Conservation (phyloP, 2,888 invertebrate species). For the Uloborus plumipes region DNA sequence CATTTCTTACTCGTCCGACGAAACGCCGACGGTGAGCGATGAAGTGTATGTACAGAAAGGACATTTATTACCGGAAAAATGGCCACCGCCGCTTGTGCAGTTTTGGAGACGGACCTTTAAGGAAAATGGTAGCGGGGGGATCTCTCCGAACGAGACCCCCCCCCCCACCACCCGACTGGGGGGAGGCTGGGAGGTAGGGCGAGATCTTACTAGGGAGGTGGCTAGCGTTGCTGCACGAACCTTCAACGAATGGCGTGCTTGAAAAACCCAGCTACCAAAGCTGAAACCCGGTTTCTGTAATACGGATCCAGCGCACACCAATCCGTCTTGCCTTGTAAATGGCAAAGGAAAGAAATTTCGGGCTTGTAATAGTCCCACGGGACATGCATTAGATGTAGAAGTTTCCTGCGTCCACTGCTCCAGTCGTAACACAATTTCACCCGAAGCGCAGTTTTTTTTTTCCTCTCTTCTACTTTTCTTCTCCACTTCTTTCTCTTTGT, state of each 20-base stretch:
- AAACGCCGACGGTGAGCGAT: conserved; percentile 55
- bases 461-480: too few species aligned
- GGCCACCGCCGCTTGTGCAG: conserved; percentile 41
- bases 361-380: conserved; percentile 47
- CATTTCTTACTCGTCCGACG: conserved; percentile 45
- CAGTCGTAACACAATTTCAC: conserved; percentile 47
- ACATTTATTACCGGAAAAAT: conserved; percentile 57
- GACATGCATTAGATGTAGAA: conserved; percentile 46
- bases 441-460: background rate
- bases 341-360: conserved; percentile 30
- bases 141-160: background rate
- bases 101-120: conserved; percentile 25
- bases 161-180: background rate
- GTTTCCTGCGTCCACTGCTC: conserved; percentile 18
- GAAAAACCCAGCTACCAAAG: conserved; percentile 28
- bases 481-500: background rate
- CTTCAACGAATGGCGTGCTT: conserved; percentile 38
- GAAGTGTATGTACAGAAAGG: conserved; percentile 28
- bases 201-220: conserved; percentile 12
- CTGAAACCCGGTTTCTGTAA: conserved; percentile 33
- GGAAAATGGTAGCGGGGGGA: conserved; percentile 3
- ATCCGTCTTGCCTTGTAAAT: conserved; percentile 49
- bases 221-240: conserved; percentile 12
- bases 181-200: conserved; percentile 4
- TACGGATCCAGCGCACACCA: conserved; percentile 36